Evolutionary conservation across 1,140 invertebrate species (phyloP).

Genomic region (Cephus cinctus): DNA sequence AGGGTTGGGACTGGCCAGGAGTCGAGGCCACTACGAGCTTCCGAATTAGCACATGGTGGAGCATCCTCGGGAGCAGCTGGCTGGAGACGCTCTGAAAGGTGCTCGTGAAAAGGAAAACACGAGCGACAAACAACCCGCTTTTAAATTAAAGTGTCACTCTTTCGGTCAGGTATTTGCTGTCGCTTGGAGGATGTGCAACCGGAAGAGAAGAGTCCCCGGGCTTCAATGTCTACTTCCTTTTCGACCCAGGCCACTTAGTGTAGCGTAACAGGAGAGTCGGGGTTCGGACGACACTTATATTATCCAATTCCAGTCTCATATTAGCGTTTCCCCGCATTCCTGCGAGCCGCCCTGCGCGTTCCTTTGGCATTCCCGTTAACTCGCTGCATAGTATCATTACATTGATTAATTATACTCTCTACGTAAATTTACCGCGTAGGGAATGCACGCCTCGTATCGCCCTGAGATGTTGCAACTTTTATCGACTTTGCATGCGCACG

Average conservation of each 20-base stretch:
- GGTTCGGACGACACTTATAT: slow-evolving; percentile 15
- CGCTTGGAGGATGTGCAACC: not conserved
- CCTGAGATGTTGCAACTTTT: too few species aligned
- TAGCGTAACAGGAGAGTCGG: slow-evolving; percentile 4
- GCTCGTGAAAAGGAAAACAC: slow-evolving; percentile 26
- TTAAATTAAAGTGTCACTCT: slow-evolving; percentile 32
- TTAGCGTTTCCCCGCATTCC: slow-evolving; percentile 16
- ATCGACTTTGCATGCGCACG: too few species aligned
- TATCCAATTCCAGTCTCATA: slow-evolving; percentile 10
- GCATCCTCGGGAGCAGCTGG: slow-evolving; percentile 23
- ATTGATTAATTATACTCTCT: too few species aligned
- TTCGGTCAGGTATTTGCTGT: slow-evolving; percentile 4
- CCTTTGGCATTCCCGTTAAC: too few species aligned
- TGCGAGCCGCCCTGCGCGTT: too few species aligned
- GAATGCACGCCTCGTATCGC: too few species aligned
- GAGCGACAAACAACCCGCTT: slow-evolving; percentile 29
- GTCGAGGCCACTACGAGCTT: too few species aligned
- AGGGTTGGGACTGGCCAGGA: too few species aligned
- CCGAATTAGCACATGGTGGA: slow-evolving; percentile 27
- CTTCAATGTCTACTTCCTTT: not conserved
- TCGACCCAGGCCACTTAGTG: not conserved
- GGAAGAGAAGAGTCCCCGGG: not conserved
- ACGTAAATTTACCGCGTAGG: too few species aligned
- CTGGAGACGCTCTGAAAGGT: too few species aligned
- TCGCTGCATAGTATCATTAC: too few species aligned